Evolutionary conservation across 2,797 vertebrate species (phyloP), one percentile per base, ranked within the genome.

Genomic region (Bovichtus variegatus): DNA sequence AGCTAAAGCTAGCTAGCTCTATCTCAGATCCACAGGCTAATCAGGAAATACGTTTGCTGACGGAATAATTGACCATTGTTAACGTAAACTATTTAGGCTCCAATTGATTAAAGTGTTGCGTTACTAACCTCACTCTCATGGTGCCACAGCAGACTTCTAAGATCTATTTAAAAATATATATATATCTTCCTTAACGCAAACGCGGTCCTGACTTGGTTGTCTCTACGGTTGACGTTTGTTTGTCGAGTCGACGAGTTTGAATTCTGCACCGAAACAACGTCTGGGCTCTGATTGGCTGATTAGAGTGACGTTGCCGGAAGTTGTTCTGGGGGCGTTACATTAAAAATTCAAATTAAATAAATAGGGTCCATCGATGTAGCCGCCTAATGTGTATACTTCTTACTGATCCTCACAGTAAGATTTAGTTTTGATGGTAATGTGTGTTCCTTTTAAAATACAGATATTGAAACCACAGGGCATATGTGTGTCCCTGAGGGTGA

Each of bases 91-190:
- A 10, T 19, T 36, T 0, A 25, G 16, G 3, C 2, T 19, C 1
- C 1, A 15, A 19, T 25, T 21, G 16, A 9, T 25, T 9, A 19
- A 23, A 1, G 6, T 11, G 3, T 53, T 9, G 1, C 4, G 9
- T 31, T 67, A 87, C 87, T 80, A 59, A 96, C 95, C 95, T 96
- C 49, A 89, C 90, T 90, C 95, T 91, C 95, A 96, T 95, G 15
- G 71, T 90, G 46, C 58, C 86, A 29, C 38, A 47, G 23, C 54
- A 57, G 34, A 65, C 12, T 69, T 34, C 2, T n/a, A 1, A 23
- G 38, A 6, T 3, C 0, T 29, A 5, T 61, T 31, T 6, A 9
- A 36, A 74, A 63, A 66, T 5, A 21, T n/a, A n/a, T n/a, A n/a
- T n/a, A n/a, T n/a, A 29, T 25, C 2, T 18, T 29, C 31, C 9